phyloP scores from a whole-genome alignment of 2,888 invertebrate species.

The Torymus aiolomorphi region DNA sequence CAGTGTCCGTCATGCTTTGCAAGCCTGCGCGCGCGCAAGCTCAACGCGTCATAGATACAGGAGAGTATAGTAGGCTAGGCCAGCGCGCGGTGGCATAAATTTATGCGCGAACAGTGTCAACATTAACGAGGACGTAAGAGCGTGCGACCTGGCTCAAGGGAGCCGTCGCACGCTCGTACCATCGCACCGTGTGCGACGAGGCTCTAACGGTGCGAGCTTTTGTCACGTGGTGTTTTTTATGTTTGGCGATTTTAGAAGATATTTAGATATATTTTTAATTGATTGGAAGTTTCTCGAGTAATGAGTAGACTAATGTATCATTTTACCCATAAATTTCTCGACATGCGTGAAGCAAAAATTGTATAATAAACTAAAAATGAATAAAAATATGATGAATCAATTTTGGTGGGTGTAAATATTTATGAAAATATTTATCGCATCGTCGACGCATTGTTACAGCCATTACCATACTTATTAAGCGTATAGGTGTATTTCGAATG shows the following conservation, averaged over 20 bases:
- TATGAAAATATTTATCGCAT: no score
- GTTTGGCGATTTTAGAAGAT: neutral
- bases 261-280: neutral
- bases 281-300: no score
- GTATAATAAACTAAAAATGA: no score
- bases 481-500: neutral
- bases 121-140: slow-evolving; percentile 50
- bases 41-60: slow-evolving; percentile 12
- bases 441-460: neutral
- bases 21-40: neutral
- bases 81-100: slow-evolving; percentile 32
- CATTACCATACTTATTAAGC: neutral
- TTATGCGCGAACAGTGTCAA: slow-evolving; percentile 45
- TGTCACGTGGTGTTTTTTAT: no score
- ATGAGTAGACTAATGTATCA: no score
- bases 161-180: slow-evolving; percentile 40
- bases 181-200: no score
- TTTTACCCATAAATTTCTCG: no score
- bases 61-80: neutral
- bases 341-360: no score
- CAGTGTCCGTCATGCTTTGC: neutral
- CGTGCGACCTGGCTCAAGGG: slow-evolving; percentile 43
- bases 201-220: no score
- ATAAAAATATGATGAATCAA: no score
- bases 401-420: no score